Percentiles rank a stretch among this genome's conserved stretches.
These are phyloP conservation scores for Acanthacorydalis orientalis DNA, from an alignment of 2,888 invertebrate species.

Conservation along the genomic window DNA sequence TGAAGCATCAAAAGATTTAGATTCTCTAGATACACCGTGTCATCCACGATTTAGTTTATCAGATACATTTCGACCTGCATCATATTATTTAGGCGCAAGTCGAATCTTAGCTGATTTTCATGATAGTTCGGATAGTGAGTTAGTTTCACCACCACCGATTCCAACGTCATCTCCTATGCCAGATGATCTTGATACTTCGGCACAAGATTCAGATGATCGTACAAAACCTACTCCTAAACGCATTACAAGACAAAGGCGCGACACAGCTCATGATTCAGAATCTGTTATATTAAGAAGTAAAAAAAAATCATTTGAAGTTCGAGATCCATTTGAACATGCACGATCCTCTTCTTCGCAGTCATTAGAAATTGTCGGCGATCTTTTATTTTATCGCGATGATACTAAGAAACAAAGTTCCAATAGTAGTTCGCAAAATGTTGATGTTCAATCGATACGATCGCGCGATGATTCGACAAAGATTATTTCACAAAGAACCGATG, in stretches of 20 bases:
- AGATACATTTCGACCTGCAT: conserved; percentile 75
- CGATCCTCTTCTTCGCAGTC: too few species aligned
- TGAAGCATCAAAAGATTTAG: conserved; percentile 61
- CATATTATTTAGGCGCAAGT: conserved; percentile 64
- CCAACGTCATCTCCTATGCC: conserved; percentile 55
- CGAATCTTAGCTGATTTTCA: conserved; percentile 47
- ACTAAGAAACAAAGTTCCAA: too few species aligned
- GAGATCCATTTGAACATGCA: too few species aligned
- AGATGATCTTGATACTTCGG: conserved; percentile 45
- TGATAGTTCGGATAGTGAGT: conserved; percentile 68
- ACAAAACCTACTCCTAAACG: neutral
- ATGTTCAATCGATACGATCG: too few species aligned
- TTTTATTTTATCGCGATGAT: too few species aligned
- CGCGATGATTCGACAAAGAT: too few species aligned
- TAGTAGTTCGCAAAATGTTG: too few species aligned
- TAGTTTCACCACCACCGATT: conserved; percentile 62
- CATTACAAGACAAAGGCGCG: neutral
- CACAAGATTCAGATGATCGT: neutral
- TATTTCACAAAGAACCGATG: neutral
- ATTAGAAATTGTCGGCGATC: too few species aligned
- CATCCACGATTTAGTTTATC: conserved; percentile 70
- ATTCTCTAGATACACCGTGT: conserved; percentile 45
- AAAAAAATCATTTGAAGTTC: too few species aligned
- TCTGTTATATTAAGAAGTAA: too few species aligned
- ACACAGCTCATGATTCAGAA: neutral